phyloP scores from a whole-genome alignment of 2,113 vertebrate genomes.

The Ophthalmolycus amberensis region DNA sequence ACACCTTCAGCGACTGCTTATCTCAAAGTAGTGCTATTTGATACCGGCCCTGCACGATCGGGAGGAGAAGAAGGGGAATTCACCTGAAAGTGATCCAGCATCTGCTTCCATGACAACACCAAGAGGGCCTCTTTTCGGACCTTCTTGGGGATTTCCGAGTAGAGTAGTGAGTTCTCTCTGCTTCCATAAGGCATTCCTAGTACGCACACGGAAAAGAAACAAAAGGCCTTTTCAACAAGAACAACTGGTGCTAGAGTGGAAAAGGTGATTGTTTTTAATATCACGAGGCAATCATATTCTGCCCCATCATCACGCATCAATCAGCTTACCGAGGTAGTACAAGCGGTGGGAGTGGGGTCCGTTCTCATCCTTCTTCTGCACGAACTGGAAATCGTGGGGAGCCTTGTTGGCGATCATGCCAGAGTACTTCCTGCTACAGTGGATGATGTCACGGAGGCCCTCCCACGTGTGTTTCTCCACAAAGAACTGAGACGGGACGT shows the following conservation, averaged over 20 bases:
- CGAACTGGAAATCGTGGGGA: constrained; percentile 98
- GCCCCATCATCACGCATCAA: neutral
- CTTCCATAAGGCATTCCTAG: constrained; percentile 97
- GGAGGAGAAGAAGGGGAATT: neutral
- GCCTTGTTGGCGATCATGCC: constrained; percentile 96
- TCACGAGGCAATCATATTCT: constrained; percentile 25
- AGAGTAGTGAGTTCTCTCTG: constrained; percentile 96
- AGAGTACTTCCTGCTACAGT: constrained; percentile 96
- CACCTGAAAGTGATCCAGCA: constrained; percentile 99
- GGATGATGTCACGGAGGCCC: constrained; percentile 94
- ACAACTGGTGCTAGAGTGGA: neutral
- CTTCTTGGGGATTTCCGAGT: constrained; percentile 98
- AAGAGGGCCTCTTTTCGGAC: constrained; percentile 93
- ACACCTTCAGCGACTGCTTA: neutral
- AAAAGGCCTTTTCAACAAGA: neutral
- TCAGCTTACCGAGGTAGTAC: constrained; percentile 93
- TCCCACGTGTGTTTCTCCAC: constrained; percentile 98
- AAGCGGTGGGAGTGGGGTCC: constrained; percentile 95
- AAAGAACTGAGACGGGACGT: constrained; percentile 89
- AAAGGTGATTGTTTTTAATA: constrained; percentile 10
- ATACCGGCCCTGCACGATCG: neutral
- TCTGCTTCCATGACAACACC: constrained; percentile 97
- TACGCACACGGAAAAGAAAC: constrained; percentile 1
- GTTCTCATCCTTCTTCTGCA: constrained; percentile 91
- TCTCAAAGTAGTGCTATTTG: neutral